phyloP scores from a whole-genome alignment of 2,797 vertebrate genomes.

The Acipenser oxyrinchus region DNA sequence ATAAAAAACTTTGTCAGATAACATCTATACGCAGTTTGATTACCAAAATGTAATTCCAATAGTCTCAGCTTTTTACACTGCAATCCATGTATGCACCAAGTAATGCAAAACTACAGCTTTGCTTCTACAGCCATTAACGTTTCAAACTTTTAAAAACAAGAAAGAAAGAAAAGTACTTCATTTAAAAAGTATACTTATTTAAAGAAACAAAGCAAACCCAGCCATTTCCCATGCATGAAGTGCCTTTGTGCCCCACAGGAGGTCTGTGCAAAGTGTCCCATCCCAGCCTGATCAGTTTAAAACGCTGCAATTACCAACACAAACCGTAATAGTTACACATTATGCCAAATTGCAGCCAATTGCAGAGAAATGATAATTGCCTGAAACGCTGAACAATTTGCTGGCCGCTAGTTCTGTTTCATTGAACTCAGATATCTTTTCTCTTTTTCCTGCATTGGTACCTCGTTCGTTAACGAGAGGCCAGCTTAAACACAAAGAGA shows the following conservation, averaged over 20 bases:
- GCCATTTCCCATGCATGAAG: neutral
- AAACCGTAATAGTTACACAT: slow-evolving; percentile 19
- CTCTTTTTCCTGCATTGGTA: slow-evolving; percentile 14
- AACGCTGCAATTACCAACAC: slow-evolving; percentile 10
- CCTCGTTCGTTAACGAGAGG: slow-evolving; percentile 12
- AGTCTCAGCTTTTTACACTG: too few species aligned
- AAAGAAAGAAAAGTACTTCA: too few species aligned
- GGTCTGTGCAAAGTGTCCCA: neutral
- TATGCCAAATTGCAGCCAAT: slow-evolving; percentile 15
- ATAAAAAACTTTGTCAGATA: too few species aligned
- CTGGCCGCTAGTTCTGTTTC: slow-evolving; percentile 1
- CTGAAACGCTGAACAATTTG: slow-evolving; percentile 1
- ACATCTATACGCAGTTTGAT: too few species aligned
- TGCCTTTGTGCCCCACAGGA: neutral
- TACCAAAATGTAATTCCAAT: too few species aligned
- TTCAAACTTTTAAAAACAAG: too few species aligned
- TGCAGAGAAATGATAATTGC: slow-evolving; percentile 17
- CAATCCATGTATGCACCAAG: too few species aligned
- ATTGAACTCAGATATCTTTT: neutral
- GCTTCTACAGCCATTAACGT: too few species aligned
- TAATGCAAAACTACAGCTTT: too few species aligned
- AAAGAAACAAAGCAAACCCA: neutral
- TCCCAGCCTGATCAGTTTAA: slow-evolving; percentile 5
- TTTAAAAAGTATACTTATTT: neutral
- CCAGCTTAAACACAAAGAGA: slow-evolving; percentile 12